Percentiles rank a stretch among this genome's conserved stretches.
These are phyloP conservation scores for Ophioderma brevispina DNA, from an alignment of 35 echinoderm and acorn worm genomes.

Conservation along the genomic window DNA sequence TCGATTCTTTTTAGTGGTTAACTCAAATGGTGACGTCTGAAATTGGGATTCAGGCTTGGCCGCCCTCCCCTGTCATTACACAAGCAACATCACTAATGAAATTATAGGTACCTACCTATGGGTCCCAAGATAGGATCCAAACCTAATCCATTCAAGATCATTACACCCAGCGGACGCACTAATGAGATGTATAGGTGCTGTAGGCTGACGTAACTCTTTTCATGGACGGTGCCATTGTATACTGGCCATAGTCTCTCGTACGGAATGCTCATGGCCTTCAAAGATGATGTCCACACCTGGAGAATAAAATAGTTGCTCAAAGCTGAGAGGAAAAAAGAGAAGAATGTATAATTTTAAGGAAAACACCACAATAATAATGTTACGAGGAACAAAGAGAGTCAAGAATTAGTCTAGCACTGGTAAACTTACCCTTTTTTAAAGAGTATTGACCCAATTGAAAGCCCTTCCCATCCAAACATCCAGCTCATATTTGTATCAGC, in stretches of 20 bases:
- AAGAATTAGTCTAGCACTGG: background rate
- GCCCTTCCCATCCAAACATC: no score
- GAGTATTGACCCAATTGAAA: no score
- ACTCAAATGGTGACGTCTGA: no score
- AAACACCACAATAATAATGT: background rate
- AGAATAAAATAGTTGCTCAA: constrained; percentile 80
- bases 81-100: background rate
- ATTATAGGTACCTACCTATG: constrained; percentile 64
- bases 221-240: constrained; percentile 49
- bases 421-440: no score
- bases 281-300: constrained; percentile 80
- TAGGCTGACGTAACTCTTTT: constrained; percentile 54
- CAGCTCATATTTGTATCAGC: no score
- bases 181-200: constrained; percentile 85
- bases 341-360: background rate
- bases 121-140: constrained; percentile 79
- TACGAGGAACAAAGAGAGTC: background rate
- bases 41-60: no score
- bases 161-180: constrained; percentile 78
- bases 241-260: constrained; percentile 91
- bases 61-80: no score
- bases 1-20: no score
- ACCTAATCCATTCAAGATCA: constrained; percentile 77
- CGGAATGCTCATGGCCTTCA: constrained; percentile 84
- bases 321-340: constrained; percentile 18